These are phyloP conservation scores for Pegoplata infirma DNA, from an alignment of 2,888 invertebrate genomes.

Conservation along the genomic window DNA sequence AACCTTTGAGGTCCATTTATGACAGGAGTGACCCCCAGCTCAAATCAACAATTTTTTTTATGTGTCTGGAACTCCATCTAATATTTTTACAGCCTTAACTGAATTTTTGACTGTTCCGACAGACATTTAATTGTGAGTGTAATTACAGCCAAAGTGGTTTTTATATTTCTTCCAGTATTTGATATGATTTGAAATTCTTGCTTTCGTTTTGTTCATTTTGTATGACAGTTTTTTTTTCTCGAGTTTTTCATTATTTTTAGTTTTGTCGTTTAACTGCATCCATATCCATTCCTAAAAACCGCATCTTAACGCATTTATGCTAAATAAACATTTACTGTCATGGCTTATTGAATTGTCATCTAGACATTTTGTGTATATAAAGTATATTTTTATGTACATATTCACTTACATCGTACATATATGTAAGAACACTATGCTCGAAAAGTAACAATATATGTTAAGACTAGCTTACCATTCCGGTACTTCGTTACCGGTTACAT, in stretches of 20 bases:
- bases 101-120: too few species aligned
- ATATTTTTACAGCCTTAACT: too few species aligned
- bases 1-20: too few species aligned
- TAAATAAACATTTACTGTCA: constrained; percentile 75
- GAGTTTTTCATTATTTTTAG: constrained; percentile 42
- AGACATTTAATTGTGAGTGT: too few species aligned
- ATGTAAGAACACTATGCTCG: not conserved
- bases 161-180: constrained; percentile 22
- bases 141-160: constrained; percentile 47
- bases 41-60: too few species aligned
- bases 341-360: constrained; percentile 77
- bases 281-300: constrained; percentile 37
- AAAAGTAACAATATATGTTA: too few species aligned
- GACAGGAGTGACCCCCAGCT: too few species aligned
- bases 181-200: constrained; percentile 30
- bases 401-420: too few species aligned
- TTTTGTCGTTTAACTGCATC: constrained; percentile 55
- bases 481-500: too few species aligned
- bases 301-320: constrained; percentile 68
- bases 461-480: too few species aligned
- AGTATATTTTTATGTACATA: constrained; percentile 1
- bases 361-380: constrained; percentile 59
- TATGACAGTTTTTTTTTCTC: constrained; percentile 22
- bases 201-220: not conserved
- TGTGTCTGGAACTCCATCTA: too few species aligned